A percentile compares a stretch with the other conserved stretches of the same genome.
Conservation (phyloP, 2,888 invertebrate genomes). For the Xestia xanthographa region DNA sequence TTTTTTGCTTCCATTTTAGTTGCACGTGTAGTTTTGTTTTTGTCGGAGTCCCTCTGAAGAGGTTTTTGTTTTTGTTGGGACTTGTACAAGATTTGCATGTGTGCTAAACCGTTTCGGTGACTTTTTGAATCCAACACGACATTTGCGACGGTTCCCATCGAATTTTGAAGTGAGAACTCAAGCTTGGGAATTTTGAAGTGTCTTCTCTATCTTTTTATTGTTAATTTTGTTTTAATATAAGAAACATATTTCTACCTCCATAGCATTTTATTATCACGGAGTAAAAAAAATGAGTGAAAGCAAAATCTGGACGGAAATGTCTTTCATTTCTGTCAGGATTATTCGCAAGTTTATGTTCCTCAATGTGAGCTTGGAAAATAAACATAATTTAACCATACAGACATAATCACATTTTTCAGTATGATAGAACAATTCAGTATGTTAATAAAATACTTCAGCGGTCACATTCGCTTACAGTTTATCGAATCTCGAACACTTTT, state of each 20-base stretch:
- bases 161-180: conserved; percentile 65
- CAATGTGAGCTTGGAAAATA: conserved; percentile 57
- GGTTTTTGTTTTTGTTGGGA: conserved; percentile 84
- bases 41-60: conserved; percentile 76
- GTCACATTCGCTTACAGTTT: conserved; percentile 62
- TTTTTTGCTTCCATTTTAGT: conserved; percentile 86
- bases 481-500: conserved; percentile 61
- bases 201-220: conserved; percentile 1
- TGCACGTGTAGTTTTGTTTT: conserved; percentile 87
- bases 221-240: not conserved
- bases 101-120: conserved; percentile 72
- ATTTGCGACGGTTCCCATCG: conserved; percentile 76
- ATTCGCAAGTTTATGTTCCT: conserved; percentile 50
- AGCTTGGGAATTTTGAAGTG: conserved; percentile 25
- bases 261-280: not conserved
- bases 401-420: conserved; percentile 56
- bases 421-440: conserved; percentile 60
- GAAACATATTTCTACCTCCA: not conserved
- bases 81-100: conserved; percentile 85
- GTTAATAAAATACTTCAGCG: conserved; percentile 63
- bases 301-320: conserved; percentile 33
- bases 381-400: conserved; percentile 52
- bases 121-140: conserved; percentile 67
- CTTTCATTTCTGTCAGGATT: conserved; percentile 32
- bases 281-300: not conserved